Evolutionary conservation across 2,888 invertebrate species (phyloP).

Genomic region (Cerastis rubricosa): DNA sequence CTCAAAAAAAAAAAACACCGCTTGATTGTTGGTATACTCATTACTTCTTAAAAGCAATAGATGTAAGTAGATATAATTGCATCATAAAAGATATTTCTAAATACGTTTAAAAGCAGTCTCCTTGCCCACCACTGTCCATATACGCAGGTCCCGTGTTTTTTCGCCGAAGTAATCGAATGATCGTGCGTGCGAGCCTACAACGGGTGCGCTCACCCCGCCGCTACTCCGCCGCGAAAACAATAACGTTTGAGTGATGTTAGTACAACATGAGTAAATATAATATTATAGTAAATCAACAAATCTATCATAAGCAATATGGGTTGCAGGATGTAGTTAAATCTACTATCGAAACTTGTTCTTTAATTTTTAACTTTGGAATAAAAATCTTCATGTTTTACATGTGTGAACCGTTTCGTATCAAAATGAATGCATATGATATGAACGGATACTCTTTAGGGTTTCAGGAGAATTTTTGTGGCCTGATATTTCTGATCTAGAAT

Average conservation of each 20-base stretch:
- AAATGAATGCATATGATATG: neutral
- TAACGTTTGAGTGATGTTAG: slow-evolving; percentile 37
- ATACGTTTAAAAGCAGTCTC: slow-evolving; percentile 37
- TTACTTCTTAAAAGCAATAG: neutral
- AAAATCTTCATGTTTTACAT: neutral
- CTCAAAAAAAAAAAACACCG: neutral
- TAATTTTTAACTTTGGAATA: neutral
- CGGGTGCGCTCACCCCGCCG: slow-evolving; percentile 56
- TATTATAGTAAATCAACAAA: neutral
- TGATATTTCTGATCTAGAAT: neutral
- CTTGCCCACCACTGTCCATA: slow-evolving; percentile 57
- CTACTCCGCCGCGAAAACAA: slow-evolving; percentile 42
- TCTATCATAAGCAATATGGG: neutral
- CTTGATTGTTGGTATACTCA: neutral
- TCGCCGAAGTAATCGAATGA: slow-evolving; percentile 66
- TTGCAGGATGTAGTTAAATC: neutral
- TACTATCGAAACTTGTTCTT: neutral
- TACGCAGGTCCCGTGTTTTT: slow-evolving; percentile 57
- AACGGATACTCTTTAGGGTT: neutral
- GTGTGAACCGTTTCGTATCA: neutral
- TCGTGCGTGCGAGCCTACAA: slow-evolving; percentile 60
- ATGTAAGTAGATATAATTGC: neutral
- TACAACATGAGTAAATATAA: slow-evolving; percentile 18
- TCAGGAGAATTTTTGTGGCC: neutral
- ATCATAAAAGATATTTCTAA: no score